Conservation (phyloP, 2,797 vertebrate genomes). For the Miichthys miiuy region DNA sequence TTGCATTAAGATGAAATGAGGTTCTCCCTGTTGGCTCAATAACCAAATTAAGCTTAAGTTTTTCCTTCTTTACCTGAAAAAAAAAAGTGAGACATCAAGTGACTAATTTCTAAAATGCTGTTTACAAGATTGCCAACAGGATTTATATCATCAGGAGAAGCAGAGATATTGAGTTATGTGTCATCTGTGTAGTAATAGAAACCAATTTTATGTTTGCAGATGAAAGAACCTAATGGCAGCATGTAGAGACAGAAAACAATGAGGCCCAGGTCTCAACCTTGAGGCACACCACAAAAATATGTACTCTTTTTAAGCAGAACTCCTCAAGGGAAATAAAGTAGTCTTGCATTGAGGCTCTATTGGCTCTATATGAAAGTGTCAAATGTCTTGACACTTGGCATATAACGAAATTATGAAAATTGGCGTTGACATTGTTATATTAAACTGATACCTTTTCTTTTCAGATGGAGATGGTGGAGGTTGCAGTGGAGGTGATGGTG, state of each 20-base stretch:
- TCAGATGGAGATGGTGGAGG: slow-evolving; percentile 61
- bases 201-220: background rate
- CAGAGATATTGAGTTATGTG: background rate
- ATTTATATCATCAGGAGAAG: background rate
- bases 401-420: no score
- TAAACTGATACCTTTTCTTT: background rate
- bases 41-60: no score
- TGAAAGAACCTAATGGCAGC: background rate
- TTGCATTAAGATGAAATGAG: no score
- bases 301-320: background rate
- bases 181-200: background rate
- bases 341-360: background rate
- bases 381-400: background rate
- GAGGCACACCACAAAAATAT: background rate
- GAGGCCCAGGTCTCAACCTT: background rate
- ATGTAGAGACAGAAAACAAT: background rate
- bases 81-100: background rate
- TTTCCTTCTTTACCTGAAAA: background rate
- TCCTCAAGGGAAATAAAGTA: background rate
- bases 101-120: background rate
- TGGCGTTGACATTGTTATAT: background rate
- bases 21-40: no score
- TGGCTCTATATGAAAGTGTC: background rate
- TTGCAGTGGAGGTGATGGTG: slow-evolving; percentile 40
- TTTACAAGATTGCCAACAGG: background rate